Conservation (phyloP, 2,888 invertebrate species). For the Hylaea fasciaria region DNA sequence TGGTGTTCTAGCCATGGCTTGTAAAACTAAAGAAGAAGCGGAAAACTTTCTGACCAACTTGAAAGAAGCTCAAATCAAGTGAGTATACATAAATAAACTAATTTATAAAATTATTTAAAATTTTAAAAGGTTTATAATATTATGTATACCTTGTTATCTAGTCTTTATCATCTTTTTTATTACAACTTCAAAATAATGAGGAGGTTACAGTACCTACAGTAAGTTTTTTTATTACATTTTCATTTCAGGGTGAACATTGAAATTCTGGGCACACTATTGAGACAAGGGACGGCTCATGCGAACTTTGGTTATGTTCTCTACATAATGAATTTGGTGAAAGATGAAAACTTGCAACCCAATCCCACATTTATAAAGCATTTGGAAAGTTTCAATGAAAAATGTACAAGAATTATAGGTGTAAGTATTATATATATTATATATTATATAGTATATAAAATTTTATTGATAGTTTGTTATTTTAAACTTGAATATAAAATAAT, state of each 20-base stretch:
- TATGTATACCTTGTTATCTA: too few relatives aligned
- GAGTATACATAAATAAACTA: conserved; percentile 17
- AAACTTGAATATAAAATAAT: neutral
- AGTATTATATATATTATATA: too few relatives aligned
- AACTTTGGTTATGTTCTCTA: conserved; percentile 88
- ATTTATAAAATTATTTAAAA: too few relatives aligned
- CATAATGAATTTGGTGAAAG: conserved; percentile 87
- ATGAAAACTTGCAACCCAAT: conserved; percentile 87
- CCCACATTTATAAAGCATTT: conserved; percentile 86
- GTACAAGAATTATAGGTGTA: conserved; percentile 77
- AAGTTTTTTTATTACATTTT: neutral
- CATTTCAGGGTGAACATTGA: conserved; percentile 89
- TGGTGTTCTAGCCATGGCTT: conserved; percentile 93
- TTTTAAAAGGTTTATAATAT: too few relatives aligned
- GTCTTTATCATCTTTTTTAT: too few relatives aligned
- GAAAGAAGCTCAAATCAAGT: conserved; percentile 87
- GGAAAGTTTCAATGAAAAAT: conserved; percentile 85
- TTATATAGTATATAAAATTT: too few relatives aligned
- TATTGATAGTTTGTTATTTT: too few relatives aligned
- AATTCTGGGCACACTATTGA: conserved; percentile 90
- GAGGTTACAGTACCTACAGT: neutral
- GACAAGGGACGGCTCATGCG: conserved; percentile 84
- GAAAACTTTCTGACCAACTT: conserved; percentile 88
- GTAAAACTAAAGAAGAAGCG: conserved; percentile 87
- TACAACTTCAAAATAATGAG: too few relatives aligned